These are phyloP conservation scores for Gadopsis bispinosus DNA, from an alignment of 2,797 vertebrate genomes.

Conservation along the genomic window DNA sequence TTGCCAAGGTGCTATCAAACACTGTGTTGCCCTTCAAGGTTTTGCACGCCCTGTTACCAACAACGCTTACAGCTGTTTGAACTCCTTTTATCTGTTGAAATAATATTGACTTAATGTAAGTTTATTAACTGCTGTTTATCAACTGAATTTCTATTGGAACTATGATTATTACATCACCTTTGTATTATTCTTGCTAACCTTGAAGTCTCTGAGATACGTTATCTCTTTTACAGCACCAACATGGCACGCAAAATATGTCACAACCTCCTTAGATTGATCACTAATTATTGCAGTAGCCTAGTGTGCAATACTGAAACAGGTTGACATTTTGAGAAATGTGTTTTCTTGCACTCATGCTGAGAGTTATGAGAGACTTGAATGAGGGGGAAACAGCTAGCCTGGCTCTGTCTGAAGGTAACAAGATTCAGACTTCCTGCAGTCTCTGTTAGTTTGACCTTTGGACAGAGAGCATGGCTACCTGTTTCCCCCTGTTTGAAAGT, in stretches of 20 bases:
- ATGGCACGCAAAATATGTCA: background rate
- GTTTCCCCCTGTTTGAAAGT: background rate
- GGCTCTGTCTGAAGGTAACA: background rate
- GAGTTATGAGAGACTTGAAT: background rate
- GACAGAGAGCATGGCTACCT: background rate
- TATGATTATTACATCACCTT: background rate
- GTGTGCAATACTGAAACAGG: background rate
- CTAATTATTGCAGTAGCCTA: background rate
- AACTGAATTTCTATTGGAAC: background rate
- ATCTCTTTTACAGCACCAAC: background rate
- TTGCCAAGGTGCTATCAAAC: constrained; percentile 4
- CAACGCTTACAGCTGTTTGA: background rate
- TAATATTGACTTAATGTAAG: background rate
- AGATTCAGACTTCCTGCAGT: background rate
- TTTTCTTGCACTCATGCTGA: background rate
- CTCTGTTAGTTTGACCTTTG: background rate
- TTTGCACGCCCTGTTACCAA: background rate
- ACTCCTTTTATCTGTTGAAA: background rate
- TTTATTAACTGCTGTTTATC: background rate
- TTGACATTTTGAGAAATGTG: background rate
- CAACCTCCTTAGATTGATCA: background rate
- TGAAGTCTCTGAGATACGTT: background rate
- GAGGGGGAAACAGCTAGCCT: background rate
- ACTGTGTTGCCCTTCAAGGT: background rate
- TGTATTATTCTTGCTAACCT: background rate